Evolutionary conservation across 2,797 vertebrate genomes (phyloP).

Genomic region (Florisuga fusca): DNA sequence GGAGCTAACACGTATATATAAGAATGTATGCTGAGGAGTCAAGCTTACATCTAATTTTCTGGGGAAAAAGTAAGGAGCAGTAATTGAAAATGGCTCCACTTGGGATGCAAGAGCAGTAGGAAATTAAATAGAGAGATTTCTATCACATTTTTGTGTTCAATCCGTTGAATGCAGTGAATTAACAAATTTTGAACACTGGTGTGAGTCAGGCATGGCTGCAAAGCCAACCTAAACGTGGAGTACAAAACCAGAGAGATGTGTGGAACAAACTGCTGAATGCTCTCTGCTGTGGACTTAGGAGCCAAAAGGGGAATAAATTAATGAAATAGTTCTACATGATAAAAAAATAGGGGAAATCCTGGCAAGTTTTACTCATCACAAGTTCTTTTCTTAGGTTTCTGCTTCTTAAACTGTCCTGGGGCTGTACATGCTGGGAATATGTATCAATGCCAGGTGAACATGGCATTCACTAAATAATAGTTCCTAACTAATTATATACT

Average conservation of each 20-base stretch:
- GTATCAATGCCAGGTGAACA: background rate
- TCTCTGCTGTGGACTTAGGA: background rate
- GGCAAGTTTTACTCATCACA: background rate
- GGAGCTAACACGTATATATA: background rate
- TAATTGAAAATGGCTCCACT: slow-evolving; percentile 13
- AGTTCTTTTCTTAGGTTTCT: background rate
- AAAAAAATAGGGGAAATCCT: slow-evolving; percentile 26
- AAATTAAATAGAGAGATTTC: slow-evolving; percentile 41
- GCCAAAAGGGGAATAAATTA: background rate
- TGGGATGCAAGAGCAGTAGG: background rate
- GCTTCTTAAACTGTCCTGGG: background rate
- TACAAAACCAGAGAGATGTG: background rate
- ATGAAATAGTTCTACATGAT: background rate
- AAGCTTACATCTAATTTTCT: background rate
- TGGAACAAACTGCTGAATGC: background rate
- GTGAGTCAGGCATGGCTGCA: background rate
- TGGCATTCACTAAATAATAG: background rate
- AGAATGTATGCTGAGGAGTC: background rate
- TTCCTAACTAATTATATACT: slow-evolving; percentile 11
- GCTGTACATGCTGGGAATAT: background rate
- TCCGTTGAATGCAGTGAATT: background rate
- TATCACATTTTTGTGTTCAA: background rate
- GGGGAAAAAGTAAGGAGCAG: background rate
- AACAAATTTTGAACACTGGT: background rate
- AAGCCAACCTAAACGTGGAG: background rate